Conservation (phyloP, 2,797 vertebrate species). For the Thamnophis elegans region DNA sequence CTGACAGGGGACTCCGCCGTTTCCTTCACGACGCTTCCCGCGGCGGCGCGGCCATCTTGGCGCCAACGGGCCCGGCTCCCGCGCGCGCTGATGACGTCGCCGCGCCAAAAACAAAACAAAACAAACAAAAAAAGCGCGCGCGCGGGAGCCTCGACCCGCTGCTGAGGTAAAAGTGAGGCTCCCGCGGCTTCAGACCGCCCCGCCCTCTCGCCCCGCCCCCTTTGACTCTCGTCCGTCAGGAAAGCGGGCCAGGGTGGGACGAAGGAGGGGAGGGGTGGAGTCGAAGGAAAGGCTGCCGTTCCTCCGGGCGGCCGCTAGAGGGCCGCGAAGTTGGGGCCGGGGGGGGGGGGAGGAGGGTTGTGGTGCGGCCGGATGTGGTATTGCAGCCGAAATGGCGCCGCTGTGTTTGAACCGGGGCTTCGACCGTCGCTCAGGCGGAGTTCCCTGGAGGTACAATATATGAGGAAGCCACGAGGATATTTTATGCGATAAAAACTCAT, state of each 20-base stretch:
- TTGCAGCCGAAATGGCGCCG: neutral
- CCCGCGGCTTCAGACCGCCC: neutral
- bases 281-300: neutral
- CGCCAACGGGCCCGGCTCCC: neutral
- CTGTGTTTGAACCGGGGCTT: neutral
- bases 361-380: neutral
- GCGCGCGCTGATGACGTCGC: neutral
- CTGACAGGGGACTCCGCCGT: neutral
- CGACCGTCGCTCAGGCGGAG: neutral
- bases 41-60: neutral
- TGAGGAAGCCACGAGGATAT: neutral
- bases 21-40: neutral
- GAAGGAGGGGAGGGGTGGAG: neutral
- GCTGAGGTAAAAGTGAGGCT: neutral
- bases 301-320: neutral
- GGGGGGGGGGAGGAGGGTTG: neutral
- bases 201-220: neutral
- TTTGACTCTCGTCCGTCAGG: neutral
- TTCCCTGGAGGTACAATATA: neutral
- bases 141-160: neutral
- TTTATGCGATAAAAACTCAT: no score
- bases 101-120: no score
- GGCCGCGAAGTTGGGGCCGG: neutral
- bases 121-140: no score
- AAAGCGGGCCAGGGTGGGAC: neutral